Evolutionary conservation across 2,113 vertebrate species (phyloP), one percentile per base, ranked within the genome.

Genomic region (Rhombomys opimus): DNA sequence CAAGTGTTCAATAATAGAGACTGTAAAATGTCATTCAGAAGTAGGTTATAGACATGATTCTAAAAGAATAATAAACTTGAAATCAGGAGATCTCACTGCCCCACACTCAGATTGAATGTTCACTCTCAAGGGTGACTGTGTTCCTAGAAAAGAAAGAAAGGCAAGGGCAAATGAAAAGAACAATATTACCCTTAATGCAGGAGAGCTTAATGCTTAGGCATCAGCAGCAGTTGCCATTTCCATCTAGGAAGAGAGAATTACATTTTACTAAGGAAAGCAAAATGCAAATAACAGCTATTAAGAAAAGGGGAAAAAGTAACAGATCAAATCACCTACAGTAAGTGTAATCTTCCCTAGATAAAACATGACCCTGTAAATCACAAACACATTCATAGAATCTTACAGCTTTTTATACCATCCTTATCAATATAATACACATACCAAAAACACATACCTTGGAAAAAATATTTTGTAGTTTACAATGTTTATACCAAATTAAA

Each of bases 191-290:
- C 96, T 89, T 93, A 91, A 93, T 96, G 89, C 92, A 89, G 97
- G n/a, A 94, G 67, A 98, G 95, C 97, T 98, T 97, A 98, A 97
- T 80, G 76, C 91, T 70, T 77, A 72, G 97, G 94, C 57, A 93
- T 96, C 95, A 97, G 96, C 93, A 97, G 65, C 80, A 97, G n/a
- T 93, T 98, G 97, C 54, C 94, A 17, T 76, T 81, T 93, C 41
- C 96, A 75, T 98, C 95, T 87, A 93, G 50, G 93, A 89, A 61
- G 65, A 80, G 81, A 80, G 63, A 75, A 96, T 8, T 97, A 84
- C 11, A 95, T 97, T 97, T 97, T 94, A 95, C 46, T 97, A 85
- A 97, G 89, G 76, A 98, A 97, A 96, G 11, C 15, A 50, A 98
- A 98, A 95, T 67, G 20, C 41, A 97, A 97, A 97, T 14, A 91